Base-by-base conservation (phyloP, 2,797 vertebrate genomes). In the Lepus townsendii region DNA sequence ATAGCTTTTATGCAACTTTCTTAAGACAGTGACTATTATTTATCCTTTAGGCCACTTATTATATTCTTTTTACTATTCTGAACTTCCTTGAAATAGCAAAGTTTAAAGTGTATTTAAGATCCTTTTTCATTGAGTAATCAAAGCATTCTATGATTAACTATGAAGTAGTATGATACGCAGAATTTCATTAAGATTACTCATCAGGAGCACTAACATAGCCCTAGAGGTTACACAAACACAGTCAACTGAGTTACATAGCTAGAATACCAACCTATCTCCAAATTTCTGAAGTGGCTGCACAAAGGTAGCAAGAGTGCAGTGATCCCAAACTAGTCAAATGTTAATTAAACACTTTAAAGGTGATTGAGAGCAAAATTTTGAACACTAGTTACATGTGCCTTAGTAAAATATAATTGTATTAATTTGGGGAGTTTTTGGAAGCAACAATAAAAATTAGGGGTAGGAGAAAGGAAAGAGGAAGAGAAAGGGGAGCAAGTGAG, bases 161-260 rank as follows among this genome's bases (percentile, higher is more conserved):
- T 91, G 96, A 92, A 97, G 94, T 86, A 82, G 84, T 96, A 79
- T 95, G 96, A 98, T 97, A 60, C 90, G 83, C 79, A 97, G 87
- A 97, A 97, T 97, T 96, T 95, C 52, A 96, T 98, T 98, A 97
- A 96, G 91, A 92, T 83, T 96, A 83, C 62, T 95, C 95, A 96
- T 97, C 90, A 97, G 83, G 62, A 95, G 2, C 16, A 3, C 90
- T 96, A 96, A 90, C 60, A 91, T 72, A 94, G 90, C 77, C 93
- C 35, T 86, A 84, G 90, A 98, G 32, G 91, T 97, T 97, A 95
- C 30, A 96, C 57, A 96, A 92, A 98, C 95, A 94, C 78, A 94
- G 35, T 54, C 88, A 3, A 80, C 72, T n/a, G 11, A 47, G 89
- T 94, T 94, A 91, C 63, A 77, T 77, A 92, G 95, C 91, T 97